phyloP scores from a whole-genome alignment of 1,140 invertebrate genomes.

The Penaeus vannamei region DNA sequence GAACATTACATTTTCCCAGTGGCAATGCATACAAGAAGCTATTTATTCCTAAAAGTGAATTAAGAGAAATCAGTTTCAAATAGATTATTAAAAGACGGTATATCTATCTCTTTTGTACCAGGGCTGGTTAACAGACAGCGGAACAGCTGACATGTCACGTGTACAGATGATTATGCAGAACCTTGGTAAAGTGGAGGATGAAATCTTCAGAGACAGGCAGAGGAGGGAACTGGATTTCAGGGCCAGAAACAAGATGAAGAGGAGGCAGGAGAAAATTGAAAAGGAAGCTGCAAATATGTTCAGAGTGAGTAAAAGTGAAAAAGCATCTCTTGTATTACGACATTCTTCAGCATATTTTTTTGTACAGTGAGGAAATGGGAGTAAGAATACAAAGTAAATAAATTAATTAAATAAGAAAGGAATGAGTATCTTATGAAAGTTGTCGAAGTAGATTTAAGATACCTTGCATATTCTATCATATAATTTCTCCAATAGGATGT shows the following conservation, averaged over 20 bases:
- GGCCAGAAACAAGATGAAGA: conserved; percentile 81
- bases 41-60: too few relatives aligned
- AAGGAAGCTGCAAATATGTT: conserved; percentile 69
- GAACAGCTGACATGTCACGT: conserved; percentile 90
- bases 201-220: conserved; percentile 95
- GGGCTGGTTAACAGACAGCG: conserved; percentile 96
- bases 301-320: background rate
- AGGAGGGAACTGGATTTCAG: conserved; percentile 87
- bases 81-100: background rate
- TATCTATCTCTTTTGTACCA: conserved; percentile 71
- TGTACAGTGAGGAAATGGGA: too few relatives aligned
- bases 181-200: conserved; percentile 94
- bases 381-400: too few relatives aligned
- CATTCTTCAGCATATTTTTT: too few relatives aligned
- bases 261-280: conserved; percentile 72
- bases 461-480: background rate
- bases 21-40: too few relatives aligned
- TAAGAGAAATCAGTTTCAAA: background rate
- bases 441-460: too few relatives aligned
- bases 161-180: conserved; percentile 96
- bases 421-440: too few relatives aligned
- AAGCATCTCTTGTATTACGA: too few relatives aligned
- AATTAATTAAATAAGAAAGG: too few relatives aligned
- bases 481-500: conserved; percentile 46
- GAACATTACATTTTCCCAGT: too few relatives aligned